Evolutionary conservation across 2,113 vertebrate genomes (phyloP).

Genomic region (Boleophthalmus pectinirostris): DNA sequence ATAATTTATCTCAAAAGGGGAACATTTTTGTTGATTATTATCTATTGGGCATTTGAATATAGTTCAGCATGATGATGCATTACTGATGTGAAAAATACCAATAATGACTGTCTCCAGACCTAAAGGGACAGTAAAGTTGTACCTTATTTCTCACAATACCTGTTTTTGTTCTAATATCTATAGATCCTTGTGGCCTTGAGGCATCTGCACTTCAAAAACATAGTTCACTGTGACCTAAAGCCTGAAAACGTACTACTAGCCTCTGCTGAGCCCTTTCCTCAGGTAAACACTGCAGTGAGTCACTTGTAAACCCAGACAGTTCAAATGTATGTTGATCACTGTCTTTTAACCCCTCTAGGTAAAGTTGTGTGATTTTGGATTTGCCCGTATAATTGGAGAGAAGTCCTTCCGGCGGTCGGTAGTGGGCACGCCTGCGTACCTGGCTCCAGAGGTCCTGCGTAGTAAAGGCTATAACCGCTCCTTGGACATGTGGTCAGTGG

Average conservation of each 20-base stretch:
- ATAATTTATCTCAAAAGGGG: neutral
- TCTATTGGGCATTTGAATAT: neutral
- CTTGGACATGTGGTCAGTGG: constrained; percentile 98
- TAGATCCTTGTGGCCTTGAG: constrained; percentile 97
- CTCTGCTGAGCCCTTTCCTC: constrained; percentile 95
- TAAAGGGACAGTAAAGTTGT: neutral
- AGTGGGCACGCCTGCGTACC: constrained; percentile 94
- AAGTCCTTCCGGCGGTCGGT: constrained; percentile 96
- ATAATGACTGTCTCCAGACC: neutral
- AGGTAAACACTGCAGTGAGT: constrained; percentile 72
- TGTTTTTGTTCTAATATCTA: constrained; percentile 24
- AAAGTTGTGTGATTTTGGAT: constrained; percentile 97
- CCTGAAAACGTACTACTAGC: constrained; percentile 97
- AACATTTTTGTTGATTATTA: neutral
- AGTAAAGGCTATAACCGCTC: constrained; percentile 99
- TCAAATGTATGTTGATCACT: neutral
- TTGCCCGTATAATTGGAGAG: constrained; percentile 96
- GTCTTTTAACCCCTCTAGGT: constrained; percentile 77
- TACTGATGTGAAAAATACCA: no score
- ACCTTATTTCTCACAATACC: neutral
- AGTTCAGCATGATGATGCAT: neutral
- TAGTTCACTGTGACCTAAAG: constrained; percentile 99
- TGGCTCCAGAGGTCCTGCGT: constrained; percentile 94
- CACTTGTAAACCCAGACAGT: neutral
- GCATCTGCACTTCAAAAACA: constrained; percentile 98